Base-by-base conservation (phyloP, 2,888 invertebrate genomes). In the Autographa pulchrina region DNA sequence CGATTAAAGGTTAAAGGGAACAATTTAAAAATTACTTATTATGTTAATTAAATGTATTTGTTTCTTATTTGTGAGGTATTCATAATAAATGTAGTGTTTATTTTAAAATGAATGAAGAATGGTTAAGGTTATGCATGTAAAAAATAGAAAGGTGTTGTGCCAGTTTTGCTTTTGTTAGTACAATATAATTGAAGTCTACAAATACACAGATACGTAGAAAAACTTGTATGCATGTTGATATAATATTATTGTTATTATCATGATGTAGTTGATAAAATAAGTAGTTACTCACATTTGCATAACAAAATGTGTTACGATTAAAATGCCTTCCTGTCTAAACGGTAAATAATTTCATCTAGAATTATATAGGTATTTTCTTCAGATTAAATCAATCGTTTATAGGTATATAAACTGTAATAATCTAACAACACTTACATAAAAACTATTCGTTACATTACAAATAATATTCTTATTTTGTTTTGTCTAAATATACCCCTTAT, bases 401-500 rank as follows among this genome's bases (percentile, higher is more conserved):
- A 68, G 18, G 31, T 56, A 60, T 58, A 31, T 20, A 25, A 66
- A 72, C 52, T 66, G 4, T 48, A 68, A 52, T 65, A 78, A 76
- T 71, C 63, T 72, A 74, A 71, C 72, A 78, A 75, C 65, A 75
- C 72, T 75, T 72, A 73, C 32, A 63, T 78, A 74, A 70, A 54
- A 76, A 77, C 67, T 67, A 70, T 75, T 70, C 75, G 74, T 75
- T 77, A 82, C 20, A 76, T 80, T 82, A 79, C 69, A 76, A 77
- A 83, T 75, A 75, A 81, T 76, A 82, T 78, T 86, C 79, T 85
- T 87, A 88, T 89, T 86, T 89, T 91, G 90, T 92, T 92, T 88
- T 92, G 91, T 92, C 91, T 92, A 92, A 92, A 91, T 92, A 91
- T 84, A 86, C 78, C 85, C 82, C 81, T 91, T 92, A 92, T 92